Percentiles rank a stretch among this genome's conserved stretches.
Conservation (phyloP, 2,797 vertebrate species). For the Hirundo rustica region DNA sequence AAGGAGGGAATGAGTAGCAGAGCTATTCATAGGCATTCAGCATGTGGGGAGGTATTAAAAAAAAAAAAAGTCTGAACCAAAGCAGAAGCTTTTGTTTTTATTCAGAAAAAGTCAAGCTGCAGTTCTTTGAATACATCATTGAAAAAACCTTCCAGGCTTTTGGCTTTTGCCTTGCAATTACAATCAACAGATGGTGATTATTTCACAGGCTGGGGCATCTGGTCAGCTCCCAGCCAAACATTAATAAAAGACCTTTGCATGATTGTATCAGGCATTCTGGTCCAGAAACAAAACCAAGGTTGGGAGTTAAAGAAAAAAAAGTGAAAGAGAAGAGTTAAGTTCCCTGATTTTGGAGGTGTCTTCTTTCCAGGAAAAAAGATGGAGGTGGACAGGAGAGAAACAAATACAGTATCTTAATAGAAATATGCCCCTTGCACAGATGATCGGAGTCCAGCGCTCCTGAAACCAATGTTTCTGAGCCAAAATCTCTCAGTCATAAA, state of each 20-base stretch:
- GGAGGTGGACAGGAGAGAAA: accelerated
- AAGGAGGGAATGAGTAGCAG: not conserved
- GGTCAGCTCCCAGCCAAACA: conserved; percentile 55
- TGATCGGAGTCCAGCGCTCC: not conserved
- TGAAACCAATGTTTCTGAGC: not conserved
- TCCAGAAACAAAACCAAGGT: not conserved
- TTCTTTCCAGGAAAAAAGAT: not conserved
- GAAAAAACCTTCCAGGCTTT: conserved; percentile 66
- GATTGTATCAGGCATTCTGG: not conserved
- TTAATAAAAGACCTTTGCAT: conserved; percentile 49
- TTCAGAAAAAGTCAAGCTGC: conserved; percentile 59
- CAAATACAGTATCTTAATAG: not conserved
- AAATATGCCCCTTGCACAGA: not conserved
- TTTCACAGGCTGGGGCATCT: conserved; percentile 68
- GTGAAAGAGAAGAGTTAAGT: not conserved
- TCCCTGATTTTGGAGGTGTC: not conserved
- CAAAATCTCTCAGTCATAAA: not conserved
- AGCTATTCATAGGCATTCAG: conserved; percentile 36
- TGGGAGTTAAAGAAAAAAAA: not conserved
- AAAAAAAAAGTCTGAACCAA: not conserved
- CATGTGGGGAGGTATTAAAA: not conserved
- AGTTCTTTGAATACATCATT: conserved; percentile 64
- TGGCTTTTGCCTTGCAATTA: conserved; percentile 62
- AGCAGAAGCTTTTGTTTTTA: conserved; percentile 48
- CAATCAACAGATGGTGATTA: conserved; percentile 71